Base-by-base conservation (phyloP, 1,140 invertebrate species). In the Chironomus striatipennis region DNA sequence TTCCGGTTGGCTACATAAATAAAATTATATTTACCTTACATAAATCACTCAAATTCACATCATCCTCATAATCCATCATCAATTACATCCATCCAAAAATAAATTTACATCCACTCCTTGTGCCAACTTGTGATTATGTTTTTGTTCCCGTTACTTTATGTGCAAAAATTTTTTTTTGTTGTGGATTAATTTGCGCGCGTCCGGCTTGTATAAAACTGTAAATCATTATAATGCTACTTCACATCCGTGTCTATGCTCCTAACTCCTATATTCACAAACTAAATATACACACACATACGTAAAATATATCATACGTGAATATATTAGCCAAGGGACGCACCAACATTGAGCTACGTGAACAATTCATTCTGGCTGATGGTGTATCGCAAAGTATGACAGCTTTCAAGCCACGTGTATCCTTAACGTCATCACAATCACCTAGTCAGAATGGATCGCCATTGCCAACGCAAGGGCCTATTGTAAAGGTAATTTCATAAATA, bases 301-400 rank as follows among this genome's bases (percentile, higher is more conserved):
- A 76, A 74, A 74, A 75, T 74, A 76, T 20, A 77, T 74, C 77
- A 74, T 74, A 76, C 64, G 12, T 77, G 42, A 77, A 73, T 42
- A 80, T 83, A 84, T 80, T 89, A 98, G 97, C 96, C 86, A 98
- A 98, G 88, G 97, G 97, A 88, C 91, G 97, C 86, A 99, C 97
- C 83, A 99, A 98, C 88, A 95, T 98, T 85, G 97, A 99, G 87
- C 90, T 99, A 81, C 89, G 97, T 79, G 97, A 99, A 86, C 95
- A 98, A 88, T 98, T 98, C 87, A 97, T 98, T 83, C 86, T 98
- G 87, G 95, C 97, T 78, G 93, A 97, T 83, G 96, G 96, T 81
- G 96, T 98, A 77, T 97, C 94, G 81, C 96, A 98, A 87, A 93
- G 93, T 80, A 97, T 98, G 95, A 93, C 95, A 79, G 93, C 94